Base-by-base conservation (phyloP, 2,888 invertebrate species). In the Gryllus longicercus region DNA sequence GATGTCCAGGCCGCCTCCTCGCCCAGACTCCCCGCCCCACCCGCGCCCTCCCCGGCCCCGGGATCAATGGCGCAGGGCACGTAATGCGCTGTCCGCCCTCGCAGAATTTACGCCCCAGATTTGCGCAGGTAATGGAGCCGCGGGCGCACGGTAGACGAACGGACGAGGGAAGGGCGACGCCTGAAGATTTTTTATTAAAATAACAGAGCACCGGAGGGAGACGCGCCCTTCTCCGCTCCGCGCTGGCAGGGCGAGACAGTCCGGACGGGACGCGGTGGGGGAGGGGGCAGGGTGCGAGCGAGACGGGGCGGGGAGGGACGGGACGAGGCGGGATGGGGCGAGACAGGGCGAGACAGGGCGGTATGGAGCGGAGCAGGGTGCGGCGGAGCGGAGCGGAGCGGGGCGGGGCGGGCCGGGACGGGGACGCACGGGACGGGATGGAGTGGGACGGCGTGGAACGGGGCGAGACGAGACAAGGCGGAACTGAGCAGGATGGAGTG, bases 121-220 rank as follows among this genome's bases (percentile, higher is more conserved):
- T 63, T 63, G 63, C 63, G 63, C 63, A 63, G 63, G 63, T 63
- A 63, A 63, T 63, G 63, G 63, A 63, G 63, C n/a, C n/a, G 10
- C 14, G 63, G 16, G 63, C 14, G 63, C 63, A 63, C 63, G 63
- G 63, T 3, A 63, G 63, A 38, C 38, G 63, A n/a, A 63, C 63
- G 63, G 8, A 11, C 63, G 63, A 63, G 63, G 14, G 38, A 38
- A 38, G 38, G 38, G 38, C 38, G 38, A 38, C 38, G 38, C 5
- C 38, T 38, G 38, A 63, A 63, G 63, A 63, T 63, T 63, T 63
- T 63, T 63, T 63, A 63, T 63, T 63, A 63, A 63, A 63, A 63
- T 63, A 63, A 63, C 63, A 63, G 63, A 63, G 38, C 38, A 11
- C 63, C 63, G 63, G 63, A 63, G 63, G 63, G 14, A 8, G 63